These are phyloP conservation scores for Sarcophaga bullata DNA, from an alignment of 1,140 invertebrate species.

Conservation along the genomic window DNA sequence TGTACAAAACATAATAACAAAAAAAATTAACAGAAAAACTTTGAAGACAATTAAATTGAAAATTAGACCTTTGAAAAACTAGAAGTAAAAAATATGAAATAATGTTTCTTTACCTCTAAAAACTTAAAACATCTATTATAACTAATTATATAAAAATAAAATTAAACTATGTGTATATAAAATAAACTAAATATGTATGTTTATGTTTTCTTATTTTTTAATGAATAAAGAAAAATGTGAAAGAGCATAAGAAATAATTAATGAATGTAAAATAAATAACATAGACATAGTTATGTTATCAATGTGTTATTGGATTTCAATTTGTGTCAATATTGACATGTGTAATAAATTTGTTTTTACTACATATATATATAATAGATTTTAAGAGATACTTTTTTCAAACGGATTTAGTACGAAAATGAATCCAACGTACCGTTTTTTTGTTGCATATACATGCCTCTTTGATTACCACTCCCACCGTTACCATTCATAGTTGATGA, in stretches of 20 bases:
- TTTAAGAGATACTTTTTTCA: slow-evolving; percentile 27
- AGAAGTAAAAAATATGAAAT: slow-evolving; percentile 17
- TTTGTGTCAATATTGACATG: background rate
- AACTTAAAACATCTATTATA: slow-evolving; percentile 4
- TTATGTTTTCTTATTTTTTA: background rate
- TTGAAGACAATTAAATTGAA: slow-evolving; percentile 19
- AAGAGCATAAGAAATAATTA: background rate
- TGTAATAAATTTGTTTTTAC: slow-evolving; percentile 23
- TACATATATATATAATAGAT: slow-evolving; percentile 44
- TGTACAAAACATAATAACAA: background rate
- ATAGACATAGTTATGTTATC: slow-evolving; percentile 34
- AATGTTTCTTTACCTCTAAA: background rate
- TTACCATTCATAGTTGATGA: slow-evolving; percentile 57
- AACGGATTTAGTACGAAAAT: slow-evolving; percentile 57
- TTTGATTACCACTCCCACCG: slow-evolving; percentile 48
- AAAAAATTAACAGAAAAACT: background rate
- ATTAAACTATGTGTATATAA: slow-evolving; percentile 4
- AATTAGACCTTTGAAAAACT: slow-evolving; percentile 17
- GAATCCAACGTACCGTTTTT: slow-evolving; percentile 64
- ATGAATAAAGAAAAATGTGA: slow-evolving; percentile 15
- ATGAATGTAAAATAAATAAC: background rate
- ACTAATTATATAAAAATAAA: background rate
- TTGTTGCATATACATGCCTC: slow-evolving; percentile 54
- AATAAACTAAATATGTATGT: background rate
- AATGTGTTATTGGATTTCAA: background rate